Evolutionary conservation across 2,888 invertebrate species (phyloP).

Genomic region (Protodeltote pygarga): DNA sequence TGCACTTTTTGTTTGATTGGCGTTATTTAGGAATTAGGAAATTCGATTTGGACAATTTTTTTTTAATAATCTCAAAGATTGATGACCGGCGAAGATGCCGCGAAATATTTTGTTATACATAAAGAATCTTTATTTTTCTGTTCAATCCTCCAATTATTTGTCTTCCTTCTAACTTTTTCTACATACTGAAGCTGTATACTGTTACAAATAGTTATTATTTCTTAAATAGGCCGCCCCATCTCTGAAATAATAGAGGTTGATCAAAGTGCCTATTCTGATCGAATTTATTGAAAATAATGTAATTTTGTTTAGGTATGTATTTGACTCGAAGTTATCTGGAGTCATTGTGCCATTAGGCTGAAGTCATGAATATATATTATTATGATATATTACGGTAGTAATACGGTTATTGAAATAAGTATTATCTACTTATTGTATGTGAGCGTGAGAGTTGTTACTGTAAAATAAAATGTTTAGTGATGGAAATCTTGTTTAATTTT

Average conservation of each 20-base stretch:
- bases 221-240: constrained; percentile 20
- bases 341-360: constrained; percentile 71
- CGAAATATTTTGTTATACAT: constrained; percentile 13
- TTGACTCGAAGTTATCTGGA: constrained; percentile 39
- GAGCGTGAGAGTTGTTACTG: constrained; percentile 72
- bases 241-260: constrained; percentile 23
- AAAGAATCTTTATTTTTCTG: constrained; percentile 28
- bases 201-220: constrained; percentile 30
- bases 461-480: constrained; percentile 78
- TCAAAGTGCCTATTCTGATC: constrained; percentile 57
- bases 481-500: constrained; percentile 33
- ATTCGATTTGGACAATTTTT: constrained; percentile 12
- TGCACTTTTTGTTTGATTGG: constrained; percentile 29
- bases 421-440: constrained; percentile 78
- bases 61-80: constrained; percentile 11
- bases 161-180: constrained; percentile 29
- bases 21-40: constrained; percentile 7
- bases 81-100: constrained; percentile 2
- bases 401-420: constrained; percentile 68
- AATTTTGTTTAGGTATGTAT: constrained; percentile 39
- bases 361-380: constrained; percentile 66
- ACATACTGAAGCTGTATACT: constrained; percentile 25
- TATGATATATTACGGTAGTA: constrained; percentile 38
- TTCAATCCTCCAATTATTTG: constrained; percentile 15
- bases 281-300: constrained; percentile 56